Percentiles rank a stretch among this genome's conserved stretches.
phyloP scores from a whole-genome alignment of 2,113 vertebrate species.

The Stomatorhinus ivindoensis region DNA sequence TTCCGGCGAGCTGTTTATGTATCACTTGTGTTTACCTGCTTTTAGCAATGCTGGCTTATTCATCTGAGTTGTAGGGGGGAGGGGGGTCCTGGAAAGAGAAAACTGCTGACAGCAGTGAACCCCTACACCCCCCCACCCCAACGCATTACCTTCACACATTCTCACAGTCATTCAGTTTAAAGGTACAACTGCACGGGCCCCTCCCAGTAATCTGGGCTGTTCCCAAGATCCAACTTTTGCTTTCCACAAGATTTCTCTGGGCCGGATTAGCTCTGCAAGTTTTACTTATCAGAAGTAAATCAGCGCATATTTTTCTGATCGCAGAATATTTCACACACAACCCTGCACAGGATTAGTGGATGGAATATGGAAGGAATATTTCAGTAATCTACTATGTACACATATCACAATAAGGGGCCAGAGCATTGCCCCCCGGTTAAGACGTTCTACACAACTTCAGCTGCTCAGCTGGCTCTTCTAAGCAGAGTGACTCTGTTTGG shows the following conservation, averaged over 20 bases:
- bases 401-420: not conserved
- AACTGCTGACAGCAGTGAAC: not conserved
- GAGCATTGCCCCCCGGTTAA: not conserved
- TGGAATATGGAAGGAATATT: not conserved
- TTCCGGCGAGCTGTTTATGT: constrained; percentile 53
- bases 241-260: not conserved
- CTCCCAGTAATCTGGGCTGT: not conserved
- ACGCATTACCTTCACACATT: not conserved
- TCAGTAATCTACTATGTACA: not conserved
- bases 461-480: not conserved
- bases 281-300: not conserved
- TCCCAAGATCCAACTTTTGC: not conserved
- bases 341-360: not conserved
- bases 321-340: not conserved
- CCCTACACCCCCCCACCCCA: not conserved
- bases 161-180: not conserved
- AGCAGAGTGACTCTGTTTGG: not conserved
- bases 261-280: not conserved
- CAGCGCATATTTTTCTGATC: not conserved
- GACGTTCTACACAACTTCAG: not conserved
- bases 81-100: not conserved
- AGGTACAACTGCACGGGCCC: not conserved
- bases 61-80: constrained; percentile 43
- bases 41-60: constrained; percentile 59
- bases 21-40: constrained; percentile 58